These are phyloP conservation scores for Brienomyrus longianalis DNA, from an alignment of 2,113 vertebrate genomes.

Conservation along the genomic window DNA sequence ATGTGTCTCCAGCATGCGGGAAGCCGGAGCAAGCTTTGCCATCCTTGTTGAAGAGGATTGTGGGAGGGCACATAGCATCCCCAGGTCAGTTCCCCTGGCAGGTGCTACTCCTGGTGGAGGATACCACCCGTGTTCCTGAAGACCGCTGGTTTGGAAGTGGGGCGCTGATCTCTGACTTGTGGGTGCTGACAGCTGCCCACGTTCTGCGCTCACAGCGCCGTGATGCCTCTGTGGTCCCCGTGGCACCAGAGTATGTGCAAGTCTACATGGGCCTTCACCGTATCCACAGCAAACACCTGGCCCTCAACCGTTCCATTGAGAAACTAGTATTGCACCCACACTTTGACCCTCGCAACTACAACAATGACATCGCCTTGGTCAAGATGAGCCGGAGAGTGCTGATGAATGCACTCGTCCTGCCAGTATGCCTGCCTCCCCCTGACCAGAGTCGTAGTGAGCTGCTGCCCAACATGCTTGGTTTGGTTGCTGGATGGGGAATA, in stretches of 20 bases:
- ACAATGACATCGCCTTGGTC: conserved; percentile 88
- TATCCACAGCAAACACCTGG: conserved; percentile 59
- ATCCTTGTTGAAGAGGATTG: conserved; percentile 76
- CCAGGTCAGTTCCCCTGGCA: conserved; percentile 93
- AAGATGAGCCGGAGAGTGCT: conserved; percentile 67
- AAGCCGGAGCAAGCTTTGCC: conserved; percentile 65
- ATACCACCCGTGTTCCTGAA: conserved; percentile 77
- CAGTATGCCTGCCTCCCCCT: conserved; percentile 76
- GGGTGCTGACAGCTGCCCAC: conserved; percentile 88
- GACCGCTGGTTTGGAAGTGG: conserved; percentile 92
- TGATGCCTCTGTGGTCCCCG: conserved; percentile 71
- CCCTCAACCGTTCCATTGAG: conserved; percentile 66
- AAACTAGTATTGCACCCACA: conserved; percentile 76
- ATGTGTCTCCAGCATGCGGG: conserved; percentile 62
- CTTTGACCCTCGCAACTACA: conserved; percentile 85
- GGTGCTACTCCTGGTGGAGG: conserved; percentile 83
- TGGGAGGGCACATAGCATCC: conserved; percentile 72
- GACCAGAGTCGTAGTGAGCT: conserved; percentile 54
- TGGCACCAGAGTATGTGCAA: conserved; percentile 74
- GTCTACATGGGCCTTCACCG: conserved; percentile 78
- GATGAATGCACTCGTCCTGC: conserved; percentile 63
- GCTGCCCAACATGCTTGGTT: conserved; percentile 69
- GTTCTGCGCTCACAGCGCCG: conserved; percentile 81
- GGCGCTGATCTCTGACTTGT: conserved; percentile 77
- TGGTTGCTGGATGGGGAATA: conserved; percentile 94